These are phyloP conservation scores for Desmophyllum pertusum DNA, from an alignment of 92 coral and sea anemone species.

Conservation along the genomic window DNA sequence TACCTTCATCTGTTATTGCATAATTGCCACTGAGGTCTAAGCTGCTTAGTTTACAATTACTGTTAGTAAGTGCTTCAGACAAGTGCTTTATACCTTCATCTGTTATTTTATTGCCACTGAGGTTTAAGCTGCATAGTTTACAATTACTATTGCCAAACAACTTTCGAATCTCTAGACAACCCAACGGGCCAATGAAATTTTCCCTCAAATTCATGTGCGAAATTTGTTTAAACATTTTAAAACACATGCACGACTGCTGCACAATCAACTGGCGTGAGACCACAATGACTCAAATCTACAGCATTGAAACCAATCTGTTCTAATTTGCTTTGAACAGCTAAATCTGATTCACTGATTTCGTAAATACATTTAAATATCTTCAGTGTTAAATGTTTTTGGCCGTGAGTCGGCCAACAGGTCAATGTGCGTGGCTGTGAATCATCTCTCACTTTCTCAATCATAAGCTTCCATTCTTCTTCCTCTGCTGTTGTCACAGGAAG, in stretches of 20 bases:
- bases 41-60: background rate
- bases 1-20: background rate
- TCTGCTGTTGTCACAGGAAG: background rate
- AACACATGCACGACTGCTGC: background rate
- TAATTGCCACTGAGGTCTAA: background rate
- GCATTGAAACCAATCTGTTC: background rate
- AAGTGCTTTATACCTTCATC: no score
- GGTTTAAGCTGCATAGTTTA: no score
- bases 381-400: background rate
- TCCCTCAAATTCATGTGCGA: background rate
- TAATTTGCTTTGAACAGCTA: background rate
- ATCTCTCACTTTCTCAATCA: no score
- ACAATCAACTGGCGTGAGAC: slow-evolving; percentile 4
- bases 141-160: background rate
- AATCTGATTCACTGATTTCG: background rate
- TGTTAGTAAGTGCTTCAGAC: no score
- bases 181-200: background rate
- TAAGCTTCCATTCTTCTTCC: background rate
- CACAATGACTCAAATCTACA: background rate
- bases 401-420: background rate
- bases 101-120: no score
- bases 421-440: background rate
- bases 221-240: background rate
- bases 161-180: slow-evolving; percentile 8
- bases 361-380: background rate